Percentiles rank a stretch among this genome's conserved stretches.
Conservation (phyloP, 2,888 invertebrate genomes). For the Agonopterix heracliana region DNA sequence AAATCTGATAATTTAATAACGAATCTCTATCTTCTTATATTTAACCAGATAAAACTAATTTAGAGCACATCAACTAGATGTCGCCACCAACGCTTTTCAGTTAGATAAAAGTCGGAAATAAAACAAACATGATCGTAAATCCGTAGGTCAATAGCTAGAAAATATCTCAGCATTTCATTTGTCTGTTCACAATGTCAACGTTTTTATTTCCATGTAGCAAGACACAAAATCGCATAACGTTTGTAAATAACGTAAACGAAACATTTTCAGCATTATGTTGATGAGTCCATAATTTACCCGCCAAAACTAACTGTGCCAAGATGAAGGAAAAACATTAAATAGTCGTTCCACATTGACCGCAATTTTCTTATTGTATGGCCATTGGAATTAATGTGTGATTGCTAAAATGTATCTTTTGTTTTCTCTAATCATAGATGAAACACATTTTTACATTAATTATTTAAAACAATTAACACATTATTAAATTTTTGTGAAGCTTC, state of each 20-base stretch:
- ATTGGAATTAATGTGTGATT: no score
- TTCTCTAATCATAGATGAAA: no score
- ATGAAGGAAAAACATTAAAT: constrained; percentile 21
- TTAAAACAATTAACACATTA: no score
- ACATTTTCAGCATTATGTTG: constrained; percentile 5
- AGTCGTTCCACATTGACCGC: constrained; percentile 38
- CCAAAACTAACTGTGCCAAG: constrained; percentile 60
- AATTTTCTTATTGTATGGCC: no score
- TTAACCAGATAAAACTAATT: no score
- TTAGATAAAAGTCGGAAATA: background rate
- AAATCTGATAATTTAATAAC: no score
- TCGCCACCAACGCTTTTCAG: no score
- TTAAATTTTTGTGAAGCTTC: no score
- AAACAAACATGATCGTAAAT: constrained; percentile 5
- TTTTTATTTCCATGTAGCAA: background rate
- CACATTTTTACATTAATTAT: no score
- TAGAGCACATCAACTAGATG: no score
- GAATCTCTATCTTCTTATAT: no score
- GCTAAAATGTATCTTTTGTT: no score
- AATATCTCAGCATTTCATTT: background rate
- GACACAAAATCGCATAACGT: background rate
- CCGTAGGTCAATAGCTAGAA: background rate
- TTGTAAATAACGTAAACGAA: constrained; percentile 1
- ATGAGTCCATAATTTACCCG: constrained; percentile 51
- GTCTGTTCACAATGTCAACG: background rate